Evolutionary conservation across 2,888 invertebrate genomes (phyloP).

Genomic region (Tipula helvola): DNA sequence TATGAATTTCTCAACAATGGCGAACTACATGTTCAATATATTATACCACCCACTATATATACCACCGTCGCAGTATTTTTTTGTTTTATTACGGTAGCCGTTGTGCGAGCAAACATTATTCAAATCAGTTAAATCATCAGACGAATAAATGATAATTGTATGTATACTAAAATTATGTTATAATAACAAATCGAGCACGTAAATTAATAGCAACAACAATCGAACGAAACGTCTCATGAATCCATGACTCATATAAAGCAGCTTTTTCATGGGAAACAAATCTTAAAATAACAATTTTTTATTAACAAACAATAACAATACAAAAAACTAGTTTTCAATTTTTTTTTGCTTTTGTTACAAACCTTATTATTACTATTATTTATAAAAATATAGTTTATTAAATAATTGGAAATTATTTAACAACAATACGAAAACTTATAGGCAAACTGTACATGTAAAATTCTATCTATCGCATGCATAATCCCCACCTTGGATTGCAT

Average conservation of each 20-base stretch:
- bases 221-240: not conserved
- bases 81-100: not conserved
- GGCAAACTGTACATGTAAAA: not conserved
- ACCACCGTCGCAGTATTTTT: not conserved
- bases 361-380: not conserved
- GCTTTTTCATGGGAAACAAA: not conserved
- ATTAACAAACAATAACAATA: not conserved
- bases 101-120: not conserved
- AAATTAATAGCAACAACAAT: not conserved
- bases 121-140: not conserved
- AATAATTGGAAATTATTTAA: not conserved
- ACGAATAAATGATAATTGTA: not conserved
- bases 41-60: too few relatives aligned
- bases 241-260: not conserved
- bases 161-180: not conserved
- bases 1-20: too few relatives aligned
- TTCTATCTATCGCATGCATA: not conserved
- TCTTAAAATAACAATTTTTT: not conserved
- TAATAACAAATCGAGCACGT: not conserved
- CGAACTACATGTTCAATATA: too few relatives aligned
- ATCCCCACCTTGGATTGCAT: not conserved
- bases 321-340: not conserved
- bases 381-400: not conserved
- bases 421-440: not conserved
- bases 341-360: not conserved